Conservation (phyloP, 2,113 vertebrate species). For the Nibea albiflora region DNA sequence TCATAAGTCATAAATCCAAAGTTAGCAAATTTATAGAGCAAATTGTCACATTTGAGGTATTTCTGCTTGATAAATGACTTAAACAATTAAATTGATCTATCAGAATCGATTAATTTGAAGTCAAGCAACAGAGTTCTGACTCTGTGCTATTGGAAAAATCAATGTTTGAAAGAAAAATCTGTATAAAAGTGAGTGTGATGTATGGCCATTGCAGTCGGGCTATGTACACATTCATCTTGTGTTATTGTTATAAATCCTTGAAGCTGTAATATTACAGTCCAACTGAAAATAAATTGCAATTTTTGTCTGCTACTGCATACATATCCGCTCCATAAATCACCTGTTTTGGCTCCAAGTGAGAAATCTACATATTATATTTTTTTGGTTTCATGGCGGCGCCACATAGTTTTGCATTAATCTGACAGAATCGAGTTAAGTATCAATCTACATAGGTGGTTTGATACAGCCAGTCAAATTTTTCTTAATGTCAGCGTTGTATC, state of each 20-base stretch:
- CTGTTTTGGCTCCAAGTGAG: too few relatives aligned
- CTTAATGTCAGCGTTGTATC: not conserved
- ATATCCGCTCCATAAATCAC: not conserved
- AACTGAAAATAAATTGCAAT: not conserved
- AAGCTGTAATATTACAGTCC: constrained; percentile 1
- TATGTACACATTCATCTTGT: not conserved
- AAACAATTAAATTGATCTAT: not conserved
- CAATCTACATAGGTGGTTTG: not conserved
- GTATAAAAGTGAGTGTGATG: not conserved
- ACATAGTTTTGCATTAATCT: not conserved
- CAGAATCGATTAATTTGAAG: not conserved
- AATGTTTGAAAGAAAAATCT: not conserved
- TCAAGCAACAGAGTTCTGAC: not conserved
- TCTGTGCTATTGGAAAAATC: not conserved
- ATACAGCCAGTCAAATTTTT: not conserved
- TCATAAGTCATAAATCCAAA: not conserved
- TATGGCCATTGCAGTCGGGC: not conserved
- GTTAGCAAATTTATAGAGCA: not conserved
- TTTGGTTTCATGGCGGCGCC: not conserved
- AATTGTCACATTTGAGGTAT: not conserved
- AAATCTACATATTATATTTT: too few relatives aligned
- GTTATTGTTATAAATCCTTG: constrained; percentile 19
- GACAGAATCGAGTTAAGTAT: not conserved
- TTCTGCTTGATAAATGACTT: not conserved
- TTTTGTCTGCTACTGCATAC: not conserved